A percentile compares a stretch with the other conserved stretches of the same genome.
Conservation (phyloP, 2,113 vertebrate species). For the Oreotragus oreotragus region DNA sequence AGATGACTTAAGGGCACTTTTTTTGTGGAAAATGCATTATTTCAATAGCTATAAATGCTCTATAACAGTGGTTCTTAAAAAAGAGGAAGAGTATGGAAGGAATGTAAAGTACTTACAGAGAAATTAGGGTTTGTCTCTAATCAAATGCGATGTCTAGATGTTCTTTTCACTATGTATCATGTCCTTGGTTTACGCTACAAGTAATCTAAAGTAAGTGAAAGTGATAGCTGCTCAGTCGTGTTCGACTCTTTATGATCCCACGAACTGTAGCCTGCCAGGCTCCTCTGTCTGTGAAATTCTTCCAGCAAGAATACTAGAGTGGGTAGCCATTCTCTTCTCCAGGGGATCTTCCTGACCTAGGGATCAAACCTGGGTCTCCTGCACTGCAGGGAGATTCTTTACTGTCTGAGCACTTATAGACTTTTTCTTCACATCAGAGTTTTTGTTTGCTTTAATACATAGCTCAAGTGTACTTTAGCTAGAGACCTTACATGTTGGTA, state of each 20-base stretch:
- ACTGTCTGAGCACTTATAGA: not conserved
- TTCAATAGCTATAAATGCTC: not conserved
- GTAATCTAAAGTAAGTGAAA: not conserved
- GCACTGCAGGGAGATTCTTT: not conserved
- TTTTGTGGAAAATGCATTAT: not conserved
- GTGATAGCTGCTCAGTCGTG: not conserved
- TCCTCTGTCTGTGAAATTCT: not conserved
- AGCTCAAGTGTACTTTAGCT: not conserved
- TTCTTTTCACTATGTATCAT: not conserved
- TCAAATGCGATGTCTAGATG: not conserved
- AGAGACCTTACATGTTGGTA: not conserved
- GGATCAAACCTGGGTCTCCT: not conserved
- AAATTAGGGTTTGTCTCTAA: constrained; percentile 23
- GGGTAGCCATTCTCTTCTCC: not conserved
- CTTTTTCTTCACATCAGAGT: not conserved
- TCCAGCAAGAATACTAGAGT: not conserved
- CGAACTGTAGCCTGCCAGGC: not conserved
- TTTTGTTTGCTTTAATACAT: not conserved
- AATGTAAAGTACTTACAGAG: not conserved
- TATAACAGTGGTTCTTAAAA: not conserved
- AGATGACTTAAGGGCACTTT: not conserved
- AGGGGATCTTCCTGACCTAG: not conserved
- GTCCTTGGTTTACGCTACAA: not conserved
- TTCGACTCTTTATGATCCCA: not conserved
- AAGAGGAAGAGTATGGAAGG: not conserved